Conservation (phyloP, 2,797 vertebrate genomes). For the Sebastes nivosus region DNA sequence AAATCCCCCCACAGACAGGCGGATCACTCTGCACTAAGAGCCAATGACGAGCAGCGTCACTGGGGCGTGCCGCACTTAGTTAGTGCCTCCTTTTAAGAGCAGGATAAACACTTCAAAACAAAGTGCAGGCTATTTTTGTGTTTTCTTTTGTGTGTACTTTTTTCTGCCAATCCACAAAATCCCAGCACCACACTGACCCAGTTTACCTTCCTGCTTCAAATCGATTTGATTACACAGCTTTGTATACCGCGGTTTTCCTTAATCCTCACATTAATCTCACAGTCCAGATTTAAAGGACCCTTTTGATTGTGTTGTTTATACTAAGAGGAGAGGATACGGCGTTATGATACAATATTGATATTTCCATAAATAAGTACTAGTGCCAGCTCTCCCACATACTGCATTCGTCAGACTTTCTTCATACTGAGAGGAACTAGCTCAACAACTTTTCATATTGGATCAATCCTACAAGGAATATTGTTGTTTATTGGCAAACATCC, state of each 20-base stretch:
- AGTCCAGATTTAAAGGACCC: conserved; percentile 55
- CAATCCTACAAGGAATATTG: conserved; percentile 81
- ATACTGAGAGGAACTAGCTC: conserved; percentile 70
- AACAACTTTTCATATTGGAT: conserved; percentile 80
- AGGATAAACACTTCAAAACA: conserved; percentile 63
- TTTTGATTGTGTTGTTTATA: conserved; percentile 64
- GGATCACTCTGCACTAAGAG: conserved; percentile 48
- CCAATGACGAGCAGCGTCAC: conserved; percentile 45
- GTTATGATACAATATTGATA: conserved; percentile 80
- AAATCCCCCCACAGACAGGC: conserved; percentile 53
- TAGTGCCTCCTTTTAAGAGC: conserved; percentile 43
- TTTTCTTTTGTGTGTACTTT: conserved; percentile 45
- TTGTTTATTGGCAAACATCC: conserved; percentile 87
- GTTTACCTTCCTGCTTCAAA: conserved; percentile 49
- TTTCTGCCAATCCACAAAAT: conserved; percentile 49
- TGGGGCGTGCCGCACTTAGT: conserved; percentile 45
- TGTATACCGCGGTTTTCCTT: conserved; percentile 45
- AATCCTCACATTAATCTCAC: conserved; percentile 49
- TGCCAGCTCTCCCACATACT: conserved; percentile 59
- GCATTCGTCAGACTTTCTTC: conserved; percentile 67
- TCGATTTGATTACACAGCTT: conserved; percentile 60
- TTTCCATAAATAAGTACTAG: conserved; percentile 77
- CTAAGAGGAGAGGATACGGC: conserved; percentile 57
- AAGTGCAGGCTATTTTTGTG: conserved; percentile 30
- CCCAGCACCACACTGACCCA: conserved; percentile 58